phyloP scores from a whole-genome alignment of 1,140 invertebrate species.

The Halictus rubicundus region DNA sequence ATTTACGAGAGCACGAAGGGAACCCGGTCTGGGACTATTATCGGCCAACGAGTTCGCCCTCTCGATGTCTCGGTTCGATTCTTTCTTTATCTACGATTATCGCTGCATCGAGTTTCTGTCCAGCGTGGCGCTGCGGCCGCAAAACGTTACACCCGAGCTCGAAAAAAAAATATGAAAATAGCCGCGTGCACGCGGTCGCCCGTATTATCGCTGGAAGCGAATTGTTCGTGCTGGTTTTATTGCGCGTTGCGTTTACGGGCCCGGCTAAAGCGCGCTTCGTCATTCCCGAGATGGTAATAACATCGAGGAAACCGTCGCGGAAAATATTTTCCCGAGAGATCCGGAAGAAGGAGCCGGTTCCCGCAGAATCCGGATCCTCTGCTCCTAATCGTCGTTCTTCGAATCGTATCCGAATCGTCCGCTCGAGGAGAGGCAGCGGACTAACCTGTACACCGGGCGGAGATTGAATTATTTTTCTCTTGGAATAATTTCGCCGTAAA shows the following conservation, averaged over 20 bases:
- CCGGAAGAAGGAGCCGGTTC: neutral
- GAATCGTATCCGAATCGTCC: neutral
- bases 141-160: neutral
- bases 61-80: neutral
- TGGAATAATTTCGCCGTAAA: constrained; percentile 68
- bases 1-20: neutral
- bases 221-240: neutral
- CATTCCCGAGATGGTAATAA: constrained; percentile 14
- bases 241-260: constrained; percentile 4
- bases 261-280: constrained; percentile 3
- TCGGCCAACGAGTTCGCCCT: neutral
- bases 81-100: neutral
- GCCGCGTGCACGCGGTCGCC: neutral
- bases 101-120: constrained; percentile 20
- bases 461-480: constrained; percentile 71
- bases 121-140: neutral
- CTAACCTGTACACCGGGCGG: constrained; percentile 35
- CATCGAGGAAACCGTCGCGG: neutral
- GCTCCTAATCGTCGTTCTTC: constrained; percentile 24
- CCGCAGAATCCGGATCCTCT: neutral
- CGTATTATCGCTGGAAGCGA: constrained; percentile 2
- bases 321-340: constrained; percentile 13
- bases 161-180: constrained; percentile 5
- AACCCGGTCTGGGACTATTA: neutral
- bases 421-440: constrained; percentile 22